Evolutionary conservation across 64 coral and sea anemone genomes (phyloP), one percentile per base, ranked within the genome.

Genomic region (Montipora cactus): DNA sequence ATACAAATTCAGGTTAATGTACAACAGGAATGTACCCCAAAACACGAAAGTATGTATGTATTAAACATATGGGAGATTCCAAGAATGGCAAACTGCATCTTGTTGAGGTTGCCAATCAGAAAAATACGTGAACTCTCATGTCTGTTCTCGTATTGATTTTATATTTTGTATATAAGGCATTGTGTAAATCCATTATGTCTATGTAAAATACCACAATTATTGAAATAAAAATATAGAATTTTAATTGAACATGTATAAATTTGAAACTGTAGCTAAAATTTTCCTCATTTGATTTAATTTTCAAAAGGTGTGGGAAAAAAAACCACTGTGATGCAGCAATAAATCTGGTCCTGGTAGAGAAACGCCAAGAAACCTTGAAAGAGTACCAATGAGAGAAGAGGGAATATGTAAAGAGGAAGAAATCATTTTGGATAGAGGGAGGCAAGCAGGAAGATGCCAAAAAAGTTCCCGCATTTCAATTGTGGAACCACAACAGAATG

Each of bases 221-320:
- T 23, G 22, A 23, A 23, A 57, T 21, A 88, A 57, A 22, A 64
- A 88, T 53, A n/a, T 70, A n/a, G 13, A 55, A 73, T 88, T 75
- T 46, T 66, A 28, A 66, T 85, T 7, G 74, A 44, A 76, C 74
- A 85, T 66, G 37, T 47, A 71, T 62, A 20, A 21, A 59, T 46
- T 62, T 62, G 55, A 62, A 23, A 64, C 47, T 87, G 21, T 87
- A 49, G 47, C 84, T 88, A 3, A 67, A 3, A 73, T 74, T 86
- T 73, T 70, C 67, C 53, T 57, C 53, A 57, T 57, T 57, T 44
- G 25, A 61, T 53, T 21, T n/a, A n/a, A n/a, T n/a, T n/a, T n/a
- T n/a, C n/a, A n/a, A n/a, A 59, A 89, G 87, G 87, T 78, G 87
- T 77, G 13, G 51, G 47, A 89, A 78, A 19, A 89, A 79, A 5